A percentile compares a stretch with the other conserved stretches of the same genome.
Evolutionary conservation across 2,797 vertebrate species (phyloP).

Genomic region (Smutsia temminckii): DNA sequence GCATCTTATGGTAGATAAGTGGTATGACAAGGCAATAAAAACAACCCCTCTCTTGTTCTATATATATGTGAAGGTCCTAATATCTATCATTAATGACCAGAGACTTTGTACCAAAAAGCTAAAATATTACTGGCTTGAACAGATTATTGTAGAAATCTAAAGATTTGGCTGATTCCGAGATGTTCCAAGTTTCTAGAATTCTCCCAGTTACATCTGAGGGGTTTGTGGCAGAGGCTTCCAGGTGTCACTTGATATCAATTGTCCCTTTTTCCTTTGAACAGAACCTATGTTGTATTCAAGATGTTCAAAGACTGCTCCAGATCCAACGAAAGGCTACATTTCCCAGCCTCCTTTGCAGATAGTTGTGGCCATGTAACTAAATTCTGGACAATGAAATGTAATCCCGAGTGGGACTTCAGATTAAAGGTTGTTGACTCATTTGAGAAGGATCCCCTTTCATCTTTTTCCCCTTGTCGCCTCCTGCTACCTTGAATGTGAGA

Average conservation of each 20-base stretch:
- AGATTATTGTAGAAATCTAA: background rate
- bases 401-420: background rate
- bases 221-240: background rate
- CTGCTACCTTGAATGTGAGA: background rate
- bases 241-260: background rate
- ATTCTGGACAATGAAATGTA: background rate
- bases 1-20: background rate
- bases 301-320: background rate
- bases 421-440: background rate
- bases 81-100: background rate
- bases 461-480: background rate
- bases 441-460: background rate
- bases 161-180: slow-evolving; percentile 17
- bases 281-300: background rate
- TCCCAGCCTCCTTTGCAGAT: background rate
- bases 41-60: background rate
- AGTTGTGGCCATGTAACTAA: background rate
- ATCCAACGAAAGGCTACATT: background rate
- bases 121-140: background rate
- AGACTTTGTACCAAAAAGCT: background rate
- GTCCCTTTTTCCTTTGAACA: background rate
- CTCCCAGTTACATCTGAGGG: background rate
- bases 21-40: background rate
- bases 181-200: slow-evolving; percentile 17
- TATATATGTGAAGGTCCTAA: background rate